phyloP scores from a whole-genome alignment of 2,888 invertebrate genomes.

The Leptarthrus brevirostris region DNA sequence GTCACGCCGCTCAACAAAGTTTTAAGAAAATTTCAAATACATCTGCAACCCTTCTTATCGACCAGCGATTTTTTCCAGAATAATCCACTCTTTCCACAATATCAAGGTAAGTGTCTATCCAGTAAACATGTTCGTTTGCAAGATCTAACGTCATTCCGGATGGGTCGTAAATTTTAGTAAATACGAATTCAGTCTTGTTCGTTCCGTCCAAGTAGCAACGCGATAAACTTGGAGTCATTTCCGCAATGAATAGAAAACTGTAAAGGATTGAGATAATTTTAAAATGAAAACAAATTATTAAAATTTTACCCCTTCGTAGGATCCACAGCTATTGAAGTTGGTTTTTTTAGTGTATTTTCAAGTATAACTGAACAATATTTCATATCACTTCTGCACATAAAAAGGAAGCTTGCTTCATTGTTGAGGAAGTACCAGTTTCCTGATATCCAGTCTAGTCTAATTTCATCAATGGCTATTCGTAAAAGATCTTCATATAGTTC shows the following conservation, averaged over 20 bases:
- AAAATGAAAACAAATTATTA: constrained; percentile 1
- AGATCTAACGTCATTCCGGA: constrained; percentile 79
- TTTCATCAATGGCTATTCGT: constrained; percentile 75
- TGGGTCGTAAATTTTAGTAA: constrained; percentile 81
- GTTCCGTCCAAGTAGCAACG: constrained; percentile 75
- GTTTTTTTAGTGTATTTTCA: constrained; percentile 75
- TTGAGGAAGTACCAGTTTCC: constrained; percentile 89
- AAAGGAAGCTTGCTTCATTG: constrained; percentile 75
- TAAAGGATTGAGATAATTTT: constrained; percentile 49
- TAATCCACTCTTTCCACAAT: constrained; percentile 83
- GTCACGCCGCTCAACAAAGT: not conserved
- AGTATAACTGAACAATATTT: constrained; percentile 77
- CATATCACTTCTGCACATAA: constrained; percentile 75
- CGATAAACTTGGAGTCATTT: constrained; percentile 76
- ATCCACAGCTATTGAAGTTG: constrained; percentile 82
- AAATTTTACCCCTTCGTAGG: constrained; percentile 74
- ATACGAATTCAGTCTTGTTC: constrained; percentile 72
- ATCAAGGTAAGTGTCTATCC: constrained; percentile 85
- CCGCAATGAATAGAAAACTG: constrained; percentile 81
- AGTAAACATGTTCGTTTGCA: constrained; percentile 78
- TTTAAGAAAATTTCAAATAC: constrained; percentile 57
- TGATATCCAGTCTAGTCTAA: constrained; percentile 86
- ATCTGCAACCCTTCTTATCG: constrained; percentile 63
- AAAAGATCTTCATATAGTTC: constrained; percentile 33
- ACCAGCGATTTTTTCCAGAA: constrained; percentile 74